These are phyloP conservation scores for Mesopsocus fuscifrons DNA, from an alignment of 2,888 invertebrate species.

Conservation along the genomic window DNA sequence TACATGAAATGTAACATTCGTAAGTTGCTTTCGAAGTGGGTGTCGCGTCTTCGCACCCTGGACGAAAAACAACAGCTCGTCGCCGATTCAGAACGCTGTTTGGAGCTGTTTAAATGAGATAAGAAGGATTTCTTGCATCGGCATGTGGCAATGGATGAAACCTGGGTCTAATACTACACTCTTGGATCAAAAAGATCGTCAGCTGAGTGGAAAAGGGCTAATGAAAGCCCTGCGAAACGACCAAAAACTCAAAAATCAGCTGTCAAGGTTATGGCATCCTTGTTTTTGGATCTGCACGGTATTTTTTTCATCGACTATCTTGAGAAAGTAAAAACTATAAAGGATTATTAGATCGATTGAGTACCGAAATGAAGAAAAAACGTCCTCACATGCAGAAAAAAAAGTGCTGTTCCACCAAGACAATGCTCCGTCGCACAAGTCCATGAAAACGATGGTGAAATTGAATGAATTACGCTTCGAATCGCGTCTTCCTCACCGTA, in stretches of 20 bases:
- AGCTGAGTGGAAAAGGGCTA: background rate
- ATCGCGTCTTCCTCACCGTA: conserved; percentile 14
- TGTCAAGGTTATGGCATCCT: conserved; percentile 4
- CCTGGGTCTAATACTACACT: conserved; percentile 11
- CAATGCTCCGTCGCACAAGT: conserved; percentile 9
- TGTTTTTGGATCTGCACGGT: conserved; percentile 11
- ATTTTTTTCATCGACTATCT: conserved; percentile 10
- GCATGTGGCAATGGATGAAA: conserved; percentile 11
- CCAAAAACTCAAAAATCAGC: conserved; percentile 5
- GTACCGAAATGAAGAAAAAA: background rate
- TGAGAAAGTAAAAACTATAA: conserved; percentile 4
- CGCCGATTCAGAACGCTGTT: conserved; percentile 19
- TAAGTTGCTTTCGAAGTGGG: conserved; percentile 21
- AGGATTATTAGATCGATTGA: conserved; percentile 13
- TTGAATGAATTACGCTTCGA: conserved; percentile 14
- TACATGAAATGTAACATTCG: conserved; percentile 19
- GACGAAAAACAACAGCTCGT: conserved; percentile 20
- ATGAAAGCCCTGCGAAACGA: background rate
- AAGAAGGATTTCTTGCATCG: too few species aligned
- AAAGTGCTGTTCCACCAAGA: conserved; percentile 11
- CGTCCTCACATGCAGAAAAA: conserved; percentile 1
- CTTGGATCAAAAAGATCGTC: conserved; percentile 8
- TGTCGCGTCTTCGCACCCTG: conserved; percentile 21
- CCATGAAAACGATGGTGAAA: conserved; percentile 16
- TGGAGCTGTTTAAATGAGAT: too few species aligned